Percentiles rank a stretch among this genome's conserved stretches.
phyloP scores from a whole-genome alignment of 2,888 invertebrate species.

The Drosophila mimetica region DNA sequence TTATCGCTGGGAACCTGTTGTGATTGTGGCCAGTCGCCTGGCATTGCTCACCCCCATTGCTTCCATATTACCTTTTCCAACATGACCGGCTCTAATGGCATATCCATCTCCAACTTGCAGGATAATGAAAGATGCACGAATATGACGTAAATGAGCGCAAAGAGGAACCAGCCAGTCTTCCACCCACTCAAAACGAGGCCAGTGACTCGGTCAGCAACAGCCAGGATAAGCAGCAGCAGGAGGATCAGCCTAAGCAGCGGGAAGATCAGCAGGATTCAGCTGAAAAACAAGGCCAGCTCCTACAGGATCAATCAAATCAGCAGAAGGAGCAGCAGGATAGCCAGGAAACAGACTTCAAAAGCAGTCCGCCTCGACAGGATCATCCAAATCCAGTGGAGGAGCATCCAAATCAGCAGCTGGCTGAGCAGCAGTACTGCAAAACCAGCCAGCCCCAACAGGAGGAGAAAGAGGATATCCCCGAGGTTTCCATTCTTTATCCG shows the following conservation, averaged over 20 bases:
- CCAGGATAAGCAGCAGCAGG: constrained; percentile 8
- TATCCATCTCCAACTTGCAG: constrained; percentile 54
- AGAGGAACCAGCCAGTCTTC: constrained; percentile 83
- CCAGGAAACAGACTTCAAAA: neutral
- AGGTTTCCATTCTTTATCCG: constrained; percentile 8
- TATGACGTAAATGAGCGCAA: constrained; percentile 81
- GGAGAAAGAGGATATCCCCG: neutral
- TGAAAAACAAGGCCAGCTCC: neutral
- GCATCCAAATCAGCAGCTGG: neutral
- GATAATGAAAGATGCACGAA: constrained; percentile 84
- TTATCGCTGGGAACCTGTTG: constrained; percentile 55
- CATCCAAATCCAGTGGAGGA: too few species aligned
- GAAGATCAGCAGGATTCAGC: neutral
- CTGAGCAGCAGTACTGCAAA: neutral
- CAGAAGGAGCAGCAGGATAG: neutral
- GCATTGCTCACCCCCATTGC: constrained; percentile 17
- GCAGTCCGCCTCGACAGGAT: neutral
- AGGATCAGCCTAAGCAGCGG: neutral
- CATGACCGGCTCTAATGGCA: constrained; percentile 29
- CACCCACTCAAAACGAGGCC: constrained; percentile 51
- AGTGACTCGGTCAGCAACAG: constrained; percentile 27
- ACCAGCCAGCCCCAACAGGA: neutral
- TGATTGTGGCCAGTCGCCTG: constrained; percentile 29
- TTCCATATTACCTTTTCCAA: neutral
- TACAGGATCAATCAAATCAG: neutral